Conservation (phyloP, 2,888 invertebrate genomes). For the Nomada goodeniana region DNA sequence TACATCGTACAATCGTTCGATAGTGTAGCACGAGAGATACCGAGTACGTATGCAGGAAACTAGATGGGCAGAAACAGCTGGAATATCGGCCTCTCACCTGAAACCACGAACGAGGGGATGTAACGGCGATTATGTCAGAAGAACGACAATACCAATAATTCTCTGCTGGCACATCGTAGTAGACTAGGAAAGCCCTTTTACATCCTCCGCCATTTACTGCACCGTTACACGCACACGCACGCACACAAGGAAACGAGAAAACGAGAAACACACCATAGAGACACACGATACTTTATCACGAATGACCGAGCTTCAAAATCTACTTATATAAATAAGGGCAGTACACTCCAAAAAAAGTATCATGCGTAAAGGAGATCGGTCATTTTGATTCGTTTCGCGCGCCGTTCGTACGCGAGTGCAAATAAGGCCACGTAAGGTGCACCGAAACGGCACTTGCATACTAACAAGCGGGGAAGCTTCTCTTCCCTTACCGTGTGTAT, state of each 20-base stretch:
- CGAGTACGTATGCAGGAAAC: slow-evolving; percentile 15
- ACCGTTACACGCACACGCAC: slow-evolving; percentile 56
- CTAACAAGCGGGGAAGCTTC: slow-evolving; percentile 66
- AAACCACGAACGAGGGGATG: slow-evolving; percentile 57
- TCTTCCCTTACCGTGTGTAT: slow-evolving; percentile 56
- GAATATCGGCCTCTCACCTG: slow-evolving; percentile 58
- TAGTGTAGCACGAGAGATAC: slow-evolving; percentile 22
- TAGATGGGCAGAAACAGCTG: slow-evolving; percentile 48
- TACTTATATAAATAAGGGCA: slow-evolving; percentile 33
- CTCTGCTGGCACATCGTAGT: slow-evolving; percentile 48
- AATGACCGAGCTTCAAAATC: slow-evolving; percentile 1
- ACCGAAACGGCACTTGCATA: slow-evolving; percentile 71
- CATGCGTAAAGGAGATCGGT: slow-evolving; percentile 52
- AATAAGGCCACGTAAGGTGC: slow-evolving; percentile 74
- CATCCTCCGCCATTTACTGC: slow-evolving; percentile 64
- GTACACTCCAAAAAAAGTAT: slow-evolving; percentile 26
- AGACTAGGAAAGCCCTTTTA: slow-evolving; percentile 55
- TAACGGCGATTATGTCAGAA: slow-evolving; percentile 71
- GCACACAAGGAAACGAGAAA: slow-evolving; percentile 7
- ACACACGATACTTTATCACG: slow-evolving; percentile 3
- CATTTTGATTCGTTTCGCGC: slow-evolving; percentile 61
- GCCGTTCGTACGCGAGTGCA: slow-evolving; percentile 63
- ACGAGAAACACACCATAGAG: slow-evolving; percentile 10
- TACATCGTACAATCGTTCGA: slow-evolving; percentile 27
- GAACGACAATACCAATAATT: slow-evolving; percentile 61